Evolutionary conservation across 2,888 invertebrate species (phyloP).

Genomic region (Willowsia nigromaculata): DNA sequence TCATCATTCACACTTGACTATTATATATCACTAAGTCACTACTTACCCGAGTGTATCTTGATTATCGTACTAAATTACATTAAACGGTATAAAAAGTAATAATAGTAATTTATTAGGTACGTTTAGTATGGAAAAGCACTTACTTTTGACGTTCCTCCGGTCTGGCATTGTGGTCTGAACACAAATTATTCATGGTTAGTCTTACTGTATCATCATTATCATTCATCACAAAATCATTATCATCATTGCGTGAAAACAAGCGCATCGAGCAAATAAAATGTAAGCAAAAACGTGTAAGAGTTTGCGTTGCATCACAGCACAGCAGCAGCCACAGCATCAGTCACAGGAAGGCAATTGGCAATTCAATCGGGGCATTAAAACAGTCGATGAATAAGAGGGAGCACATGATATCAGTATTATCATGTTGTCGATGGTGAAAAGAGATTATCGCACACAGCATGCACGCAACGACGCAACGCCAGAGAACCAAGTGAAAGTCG

Average conservation of each 20-base stretch:
- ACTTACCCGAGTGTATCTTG: conserved; percentile 20
- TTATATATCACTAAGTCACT: conserved; percentile 1
- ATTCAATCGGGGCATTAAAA: conserved; percentile 26
- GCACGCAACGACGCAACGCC: conserved; percentile 36
- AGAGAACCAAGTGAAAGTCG: conserved; percentile 31
- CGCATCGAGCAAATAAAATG: conserved; percentile 6
- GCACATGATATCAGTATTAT: conserved; percentile 29
- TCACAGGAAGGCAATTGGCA: conserved; percentile 41
- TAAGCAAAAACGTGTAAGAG: conserved; percentile 55
- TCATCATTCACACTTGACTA: conserved; percentile 54
- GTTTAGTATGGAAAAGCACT: conserved; percentile 82
- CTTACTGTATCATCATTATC: conserved; percentile 75
- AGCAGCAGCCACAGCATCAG: conserved; percentile 33
- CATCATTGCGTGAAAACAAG: conserved; percentile 47
- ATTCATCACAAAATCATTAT: conserved; percentile 52
- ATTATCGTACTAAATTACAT: neutral
- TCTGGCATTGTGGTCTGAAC: conserved; percentile 79
- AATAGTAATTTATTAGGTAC: conserved; percentile 6
- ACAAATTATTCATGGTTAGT: conserved; percentile 79
- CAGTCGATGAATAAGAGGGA: conserved; percentile 19
- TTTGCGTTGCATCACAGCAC: conserved; percentile 49
- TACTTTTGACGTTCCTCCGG: conserved; percentile 93
- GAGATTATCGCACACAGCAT: neutral
- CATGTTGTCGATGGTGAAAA: conserved; percentile 17
- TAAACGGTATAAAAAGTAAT: neutral